Evolutionary conservation across 1,140 invertebrate species (phyloP).

Genomic region (Drosophila rhopaloa): DNA sequence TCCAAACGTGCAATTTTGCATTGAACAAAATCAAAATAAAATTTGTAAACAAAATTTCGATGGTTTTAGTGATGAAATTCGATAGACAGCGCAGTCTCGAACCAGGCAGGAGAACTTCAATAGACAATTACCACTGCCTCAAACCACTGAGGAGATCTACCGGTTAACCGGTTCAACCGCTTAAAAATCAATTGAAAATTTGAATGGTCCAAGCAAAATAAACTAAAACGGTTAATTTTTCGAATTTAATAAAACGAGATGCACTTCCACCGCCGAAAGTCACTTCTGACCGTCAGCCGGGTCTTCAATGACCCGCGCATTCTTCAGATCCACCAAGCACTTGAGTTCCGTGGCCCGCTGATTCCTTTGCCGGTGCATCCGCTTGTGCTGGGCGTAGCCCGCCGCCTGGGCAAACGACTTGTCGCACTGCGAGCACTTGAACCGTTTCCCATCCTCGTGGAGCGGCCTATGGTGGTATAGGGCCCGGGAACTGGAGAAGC

Average conservation of each 20-base stretch:
- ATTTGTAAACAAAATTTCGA: constrained; percentile 31
- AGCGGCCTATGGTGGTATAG: constrained; percentile 89
- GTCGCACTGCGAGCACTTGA: constrained; percentile 87
- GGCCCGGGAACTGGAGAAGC: constrained; percentile 62
- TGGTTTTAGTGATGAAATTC: neutral
- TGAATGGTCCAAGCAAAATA: neutral
- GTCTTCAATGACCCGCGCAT: neutral
- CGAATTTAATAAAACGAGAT: neutral
- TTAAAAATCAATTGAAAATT: neutral
- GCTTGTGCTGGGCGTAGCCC: constrained; percentile 68
- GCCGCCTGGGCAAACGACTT: constrained; percentile 68
- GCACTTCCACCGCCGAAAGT: neutral
- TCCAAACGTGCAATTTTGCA: constrained; percentile 3
- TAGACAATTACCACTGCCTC: neutral
- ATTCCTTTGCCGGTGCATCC: constrained; percentile 58
- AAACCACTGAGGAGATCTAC: neutral
- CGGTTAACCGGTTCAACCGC: neutral
- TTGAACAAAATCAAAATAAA: constrained; percentile 28
- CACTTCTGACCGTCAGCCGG: neutral
- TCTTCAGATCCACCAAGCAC: neutral
- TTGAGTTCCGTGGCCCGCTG: constrained; percentile 23
- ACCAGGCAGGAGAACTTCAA: neutral
- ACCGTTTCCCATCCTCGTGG: constrained; percentile 92
- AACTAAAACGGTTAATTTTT: neutral
- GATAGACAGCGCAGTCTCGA: neutral